Evolutionary conservation across 2,797 vertebrate species (phyloP), one percentile per base, ranked within the genome.

Genomic region (Triplophysa bombifrons): DNA sequence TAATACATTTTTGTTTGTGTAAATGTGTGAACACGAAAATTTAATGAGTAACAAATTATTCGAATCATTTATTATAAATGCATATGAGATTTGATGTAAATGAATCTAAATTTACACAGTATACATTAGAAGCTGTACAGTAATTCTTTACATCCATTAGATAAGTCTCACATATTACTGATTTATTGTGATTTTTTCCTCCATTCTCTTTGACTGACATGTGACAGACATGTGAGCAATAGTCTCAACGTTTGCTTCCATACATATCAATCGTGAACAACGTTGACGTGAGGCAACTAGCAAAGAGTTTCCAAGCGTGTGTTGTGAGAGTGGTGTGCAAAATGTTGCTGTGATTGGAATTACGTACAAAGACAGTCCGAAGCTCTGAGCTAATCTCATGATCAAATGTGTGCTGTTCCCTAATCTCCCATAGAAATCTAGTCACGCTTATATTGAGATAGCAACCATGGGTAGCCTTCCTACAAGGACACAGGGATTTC

Each of bases 271-370:
- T 78, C 10, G 9, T 16, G 12, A 71, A 27, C 50, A 34, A 56
- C 53, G 14, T 30, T 56, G 65, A 79, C 60, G 34, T 65, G 69
- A 72, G 53, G 7, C 53, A 78, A 65, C 76, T 79, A 72, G 69
- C 69, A 79, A 72, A 72, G 17, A 65, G 17, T 65, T 30, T 46
- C 20, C 19, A 30, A 64, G 68, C n/a, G 1, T 17, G 44, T 5
- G 30, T 16, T 71, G 46, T 38, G 14, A 16, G 41, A 76, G 53
- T 30, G 25, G 65, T 60, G 51, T 51, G 34, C 34, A 16, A 56
- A 72, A 44, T 41, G 48, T 64, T 65, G 22, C 48, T 55, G 48
- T 64, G 20, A 64, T 65, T 65, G 68, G 22, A 65, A 72, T 72
- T 44, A 34, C 66, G 58, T 44, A 27, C 1, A 79, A 11, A 41